Evolutionary conservation across 2,113 vertebrate species (phyloP).

Genomic region (Odontesthes bonariensis): DNA sequence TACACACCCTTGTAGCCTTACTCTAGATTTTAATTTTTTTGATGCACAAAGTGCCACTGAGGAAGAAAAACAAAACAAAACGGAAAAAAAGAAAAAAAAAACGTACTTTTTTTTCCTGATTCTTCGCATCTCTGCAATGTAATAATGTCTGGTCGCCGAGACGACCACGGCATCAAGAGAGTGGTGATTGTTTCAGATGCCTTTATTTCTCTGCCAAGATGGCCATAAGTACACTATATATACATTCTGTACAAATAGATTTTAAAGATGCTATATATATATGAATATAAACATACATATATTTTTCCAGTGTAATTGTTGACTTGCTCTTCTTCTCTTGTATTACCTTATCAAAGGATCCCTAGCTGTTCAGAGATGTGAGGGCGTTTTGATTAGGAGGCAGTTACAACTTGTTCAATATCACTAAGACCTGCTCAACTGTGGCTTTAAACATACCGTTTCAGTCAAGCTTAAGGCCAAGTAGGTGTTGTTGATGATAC

Average conservation of each 20-base stretch:
- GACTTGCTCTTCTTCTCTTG: slow-evolving; percentile 81
- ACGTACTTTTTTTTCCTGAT: slow-evolving; percentile 76
- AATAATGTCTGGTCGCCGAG: slow-evolving; percentile 72
- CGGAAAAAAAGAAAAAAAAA: slow-evolving; percentile 39
- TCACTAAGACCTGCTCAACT: slow-evolving; percentile 80
- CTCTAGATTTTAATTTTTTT: slow-evolving; percentile 83
- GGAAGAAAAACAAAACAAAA: slow-evolving; percentile 38
- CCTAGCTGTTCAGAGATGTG: slow-evolving; percentile 75
- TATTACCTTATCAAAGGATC: slow-evolving; percentile 75
- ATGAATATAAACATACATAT: slow-evolving; percentile 87
- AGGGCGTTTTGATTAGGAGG: slow-evolving; percentile 69
- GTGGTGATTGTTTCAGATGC: slow-evolving; percentile 84
- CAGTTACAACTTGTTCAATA: slow-evolving; percentile 66
- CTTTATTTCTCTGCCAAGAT: slow-evolving; percentile 85
- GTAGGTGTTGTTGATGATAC: slow-evolving; percentile 16
- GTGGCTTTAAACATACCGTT: slow-evolving; percentile 79
- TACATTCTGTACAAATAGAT: slow-evolving; percentile 86
- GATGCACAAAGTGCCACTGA: slow-evolving; percentile 87
- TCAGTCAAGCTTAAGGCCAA: slow-evolving; percentile 63
- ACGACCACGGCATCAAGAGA: slow-evolving; percentile 72
- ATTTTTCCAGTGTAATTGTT: slow-evolving; percentile 89
- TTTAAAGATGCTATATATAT: slow-evolving; percentile 84
- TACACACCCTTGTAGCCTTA: slow-evolving; percentile 87
- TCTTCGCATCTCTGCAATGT: slow-evolving; percentile 81
- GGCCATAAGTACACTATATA: slow-evolving; percentile 84